Percentiles rank a stretch among this genome's conserved stretches.
These are phyloP conservation scores for Mastigias papua DNA, from an alignment of 30 jellyfish, hydroid and myxozoan species.

Conservation along the genomic window DNA sequence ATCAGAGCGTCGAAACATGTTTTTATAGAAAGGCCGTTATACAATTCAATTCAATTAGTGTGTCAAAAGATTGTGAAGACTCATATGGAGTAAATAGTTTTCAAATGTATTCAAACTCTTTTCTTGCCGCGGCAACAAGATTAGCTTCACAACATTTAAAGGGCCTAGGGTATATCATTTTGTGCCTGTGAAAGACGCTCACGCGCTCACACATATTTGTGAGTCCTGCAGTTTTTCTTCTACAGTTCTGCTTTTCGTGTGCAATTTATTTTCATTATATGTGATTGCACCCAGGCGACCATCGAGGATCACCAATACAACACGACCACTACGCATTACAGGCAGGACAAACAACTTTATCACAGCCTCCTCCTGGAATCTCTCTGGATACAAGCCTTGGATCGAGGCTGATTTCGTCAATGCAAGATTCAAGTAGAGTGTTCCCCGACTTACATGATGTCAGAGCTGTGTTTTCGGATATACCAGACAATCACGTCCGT, in stretches of 20 bases:
- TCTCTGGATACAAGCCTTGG: conserved; percentile 25
- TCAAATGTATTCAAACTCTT: too few relatives aligned
- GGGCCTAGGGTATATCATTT: too few relatives aligned
- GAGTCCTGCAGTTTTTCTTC: not conserved
- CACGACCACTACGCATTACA: conserved; percentile 56
- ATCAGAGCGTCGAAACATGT: too few relatives aligned
- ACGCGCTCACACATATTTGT: too few relatives aligned
- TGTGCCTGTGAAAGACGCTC: too few relatives aligned
- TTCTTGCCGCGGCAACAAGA: too few relatives aligned
- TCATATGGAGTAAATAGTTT: too few relatives aligned
- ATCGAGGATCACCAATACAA: conserved; percentile 51
- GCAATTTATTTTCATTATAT: not conserved
- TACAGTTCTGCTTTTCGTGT: not conserved
- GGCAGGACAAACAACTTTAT: conserved; percentile 13
- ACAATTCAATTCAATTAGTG: too few relatives aligned
- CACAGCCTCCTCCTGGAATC: conserved; percentile 36
- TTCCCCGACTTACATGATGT: conserved; percentile 26
- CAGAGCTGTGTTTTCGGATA: conserved; percentile 40
- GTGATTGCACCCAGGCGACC: conserved; percentile 54
- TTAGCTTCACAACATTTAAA: too few relatives aligned
- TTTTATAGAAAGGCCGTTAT: too few relatives aligned
- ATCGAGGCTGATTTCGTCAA: conserved; percentile 42
- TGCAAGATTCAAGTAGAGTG: conserved; percentile 19
- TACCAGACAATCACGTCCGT: conserved; percentile 41
- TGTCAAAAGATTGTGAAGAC: too few relatives aligned